Evolutionary conservation across 2,888 invertebrate genomes (phyloP), one percentile per base, ranked within the genome.

Genomic region (Nipponacmea schrenckii): DNA sequence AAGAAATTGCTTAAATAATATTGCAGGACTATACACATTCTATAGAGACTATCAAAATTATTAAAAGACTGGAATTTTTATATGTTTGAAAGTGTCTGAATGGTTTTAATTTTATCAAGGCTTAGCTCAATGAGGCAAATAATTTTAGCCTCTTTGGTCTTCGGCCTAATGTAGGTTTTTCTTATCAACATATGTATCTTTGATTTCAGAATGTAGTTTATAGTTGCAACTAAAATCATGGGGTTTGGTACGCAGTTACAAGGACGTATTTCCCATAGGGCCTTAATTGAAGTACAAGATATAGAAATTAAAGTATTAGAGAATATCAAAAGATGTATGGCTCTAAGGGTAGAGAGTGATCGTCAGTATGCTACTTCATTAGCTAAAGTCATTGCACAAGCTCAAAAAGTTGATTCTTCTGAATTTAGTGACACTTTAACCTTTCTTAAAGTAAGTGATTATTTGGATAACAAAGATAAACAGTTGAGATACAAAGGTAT

Each of bases 291-390:
- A 75, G 92, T 97, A 70, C 96, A 97, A 90, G 97, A 97, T 89
- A 95, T 96, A 26, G 97, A 97, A 90, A 91, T 97, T 73, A 92
- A 95, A 80, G 93, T 97, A 66, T 92, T 97, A 91, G 97, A 97
- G 87, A 94, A 94, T 77, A 96, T 97, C 93, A 94, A 94, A 85
- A 91, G 96, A 76, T 95, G 96, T 84, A 92, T 97, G 72, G 92
- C 93, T 80, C 92, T 93, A 80, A 95, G 96, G 90, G 94, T 96
- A 88, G 95, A 96, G 90, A 94, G 94, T 86, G 97, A 97, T 89
- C 92, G 94, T 80, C 96, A 97, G 86, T 97, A 97, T 89, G 95
- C 96, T 1, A 91, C 94, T 50, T 94, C 94, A 15, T 92, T 97
- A 71, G 82, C 83, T n/a, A 80, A 85, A 48, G 82, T 88, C 12